These are phyloP conservation scores for Agrochola litura DNA, from an alignment of 2,888 invertebrate species.

Conservation along the genomic window DNA sequence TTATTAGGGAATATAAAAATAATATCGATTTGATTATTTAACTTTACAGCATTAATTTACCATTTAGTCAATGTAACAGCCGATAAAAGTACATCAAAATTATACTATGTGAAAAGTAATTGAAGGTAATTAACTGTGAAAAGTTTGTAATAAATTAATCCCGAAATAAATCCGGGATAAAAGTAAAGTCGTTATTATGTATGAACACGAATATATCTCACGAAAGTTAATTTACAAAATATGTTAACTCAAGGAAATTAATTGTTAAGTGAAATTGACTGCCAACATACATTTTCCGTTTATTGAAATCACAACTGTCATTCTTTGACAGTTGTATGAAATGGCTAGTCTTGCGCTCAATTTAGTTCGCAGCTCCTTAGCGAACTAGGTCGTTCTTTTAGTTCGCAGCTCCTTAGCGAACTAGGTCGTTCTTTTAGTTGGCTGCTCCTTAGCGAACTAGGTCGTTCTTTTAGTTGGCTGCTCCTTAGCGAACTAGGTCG, in stretches of 20 bases:
- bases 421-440: too few species aligned
- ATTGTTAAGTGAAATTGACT: background rate
- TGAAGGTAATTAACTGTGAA: background rate
- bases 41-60: background rate
- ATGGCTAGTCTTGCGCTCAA: background rate
- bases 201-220: background rate
- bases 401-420: too few species aligned
- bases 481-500: too few species aligned
- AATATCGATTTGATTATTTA: background rate
- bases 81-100: background rate
- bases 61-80: background rate
- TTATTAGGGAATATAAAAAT: background rate
- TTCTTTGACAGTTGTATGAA: background rate
- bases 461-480: too few species aligned
- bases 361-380: too few species aligned
- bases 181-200: background rate
- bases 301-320: background rate
- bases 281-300: background rate
- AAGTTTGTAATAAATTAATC: background rate
- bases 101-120: background rate
- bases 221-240: background rate
- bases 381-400: too few species aligned
- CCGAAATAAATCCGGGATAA: background rate
- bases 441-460: too few species aligned
- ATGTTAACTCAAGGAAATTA: too few species aligned